Evolutionary conservation across 2,888 invertebrate genomes (phyloP).

Genomic region (Scaptodrosophila latifasciaeformis): DNA sequence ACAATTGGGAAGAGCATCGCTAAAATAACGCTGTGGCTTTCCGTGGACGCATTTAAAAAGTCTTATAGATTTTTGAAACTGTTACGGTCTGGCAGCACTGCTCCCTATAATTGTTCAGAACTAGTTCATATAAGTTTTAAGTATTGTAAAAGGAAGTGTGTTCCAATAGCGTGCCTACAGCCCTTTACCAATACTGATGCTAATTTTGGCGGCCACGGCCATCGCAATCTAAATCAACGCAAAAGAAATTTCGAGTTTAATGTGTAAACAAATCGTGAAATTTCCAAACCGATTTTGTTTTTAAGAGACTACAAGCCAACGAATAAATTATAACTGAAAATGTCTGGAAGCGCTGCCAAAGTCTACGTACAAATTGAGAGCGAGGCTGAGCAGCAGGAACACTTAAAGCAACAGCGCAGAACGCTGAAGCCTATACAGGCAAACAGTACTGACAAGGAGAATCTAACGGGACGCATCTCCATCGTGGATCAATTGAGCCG

Average conservation of each 20-base stretch:
- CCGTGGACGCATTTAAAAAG: background rate
- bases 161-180: background rate
- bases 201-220: conserved; percentile 3
- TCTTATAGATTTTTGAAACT: background rate
- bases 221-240: background rate
- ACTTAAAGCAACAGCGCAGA: conserved; percentile 79
- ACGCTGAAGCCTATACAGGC: conserved; percentile 85
- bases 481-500: conserved; percentile 77
- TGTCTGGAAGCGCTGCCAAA: conserved; percentile 72
- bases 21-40: background rate
- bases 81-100: background rate
- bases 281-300: conserved; percentile 8
- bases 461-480: conserved; percentile 81
- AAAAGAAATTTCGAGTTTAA: background rate
- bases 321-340: conserved; percentile 59
- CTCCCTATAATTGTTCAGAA: background rate
- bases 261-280: conserved; percentile 1
- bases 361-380: conserved; percentile 74
- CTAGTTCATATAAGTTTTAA: background rate
- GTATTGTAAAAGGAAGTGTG: background rate
- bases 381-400: conserved; percentile 77
- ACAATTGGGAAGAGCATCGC: background rate
- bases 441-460: conserved; percentile 84
- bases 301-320: no score
- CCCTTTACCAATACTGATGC: background rate